Evolutionary conservation across 2,888 invertebrate species (phyloP).

Genomic region (Odontocerum albicorne): DNA sequence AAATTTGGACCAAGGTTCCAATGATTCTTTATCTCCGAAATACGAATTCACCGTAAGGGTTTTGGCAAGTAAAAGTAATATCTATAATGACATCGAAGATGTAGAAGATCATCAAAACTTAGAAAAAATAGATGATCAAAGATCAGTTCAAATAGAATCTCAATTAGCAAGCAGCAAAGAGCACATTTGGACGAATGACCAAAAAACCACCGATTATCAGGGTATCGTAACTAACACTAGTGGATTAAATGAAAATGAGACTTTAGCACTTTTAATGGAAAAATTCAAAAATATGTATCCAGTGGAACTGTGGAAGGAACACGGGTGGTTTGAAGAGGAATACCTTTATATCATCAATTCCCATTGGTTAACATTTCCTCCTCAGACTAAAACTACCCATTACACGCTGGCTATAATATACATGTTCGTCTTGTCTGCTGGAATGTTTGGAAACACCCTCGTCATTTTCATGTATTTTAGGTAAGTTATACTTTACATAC

Average conservation of each 20-base stretch:
- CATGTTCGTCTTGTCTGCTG: constrained; percentile 62
- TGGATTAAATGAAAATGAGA: constrained; percentile 12
- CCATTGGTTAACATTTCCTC: constrained; percentile 72
- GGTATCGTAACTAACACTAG: not conserved
- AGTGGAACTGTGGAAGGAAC: constrained; percentile 53
- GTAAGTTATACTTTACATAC: constrained; percentile 50
- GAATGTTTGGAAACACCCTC: constrained; percentile 70
- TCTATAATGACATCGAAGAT: constrained; percentile 13
- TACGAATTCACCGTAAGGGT: not conserved
- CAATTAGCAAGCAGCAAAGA: constrained; percentile 1
- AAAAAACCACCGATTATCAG: not conserved
- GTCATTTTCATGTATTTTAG: constrained; percentile 73
- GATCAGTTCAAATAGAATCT: not conserved
- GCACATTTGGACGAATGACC: constrained; percentile 8
- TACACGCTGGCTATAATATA: constrained; percentile 64
- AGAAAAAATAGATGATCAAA: not conserved
- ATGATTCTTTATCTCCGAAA: not conserved
- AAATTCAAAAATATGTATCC: constrained; percentile 51
- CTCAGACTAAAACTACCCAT: constrained; percentile 60
- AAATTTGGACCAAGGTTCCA: not conserved
- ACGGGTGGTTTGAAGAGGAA: constrained; percentile 60
- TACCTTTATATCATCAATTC: constrained; percentile 64
- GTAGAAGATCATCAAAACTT: not conserved
- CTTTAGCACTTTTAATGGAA: constrained; percentile 39
- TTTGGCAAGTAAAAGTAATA: constrained; percentile 3